phyloP scores from a whole-genome alignment of 2,888 invertebrate species.

The Troides oblongomaculatus region DNA sequence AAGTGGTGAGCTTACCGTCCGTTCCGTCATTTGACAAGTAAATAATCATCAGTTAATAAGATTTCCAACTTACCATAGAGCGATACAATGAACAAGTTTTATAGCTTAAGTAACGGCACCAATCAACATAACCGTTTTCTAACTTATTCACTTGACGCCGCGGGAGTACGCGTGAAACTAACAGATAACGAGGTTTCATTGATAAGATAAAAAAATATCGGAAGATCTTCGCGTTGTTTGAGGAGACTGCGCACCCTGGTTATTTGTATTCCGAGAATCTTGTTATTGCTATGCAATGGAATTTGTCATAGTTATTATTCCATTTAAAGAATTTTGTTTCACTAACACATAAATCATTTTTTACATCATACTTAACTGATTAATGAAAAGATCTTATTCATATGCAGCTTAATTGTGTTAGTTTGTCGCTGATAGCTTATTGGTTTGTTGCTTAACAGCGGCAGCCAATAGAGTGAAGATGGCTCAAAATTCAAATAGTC shows the following conservation, averaged over 20 bases:
- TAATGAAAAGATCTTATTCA: no score
- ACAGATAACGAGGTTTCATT: slow-evolving; percentile 24
- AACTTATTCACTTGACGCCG: slow-evolving; percentile 8
- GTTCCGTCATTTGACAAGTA: no score
- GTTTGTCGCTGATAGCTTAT: no score
- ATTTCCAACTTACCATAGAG: slow-evolving; percentile 5
- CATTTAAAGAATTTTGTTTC: neutral
- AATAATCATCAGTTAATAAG: neutral
- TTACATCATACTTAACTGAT: no score
- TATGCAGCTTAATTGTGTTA: no score
- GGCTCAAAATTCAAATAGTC: no score
- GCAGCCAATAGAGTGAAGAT: no score
- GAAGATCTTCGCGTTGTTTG: slow-evolving; percentile 21
- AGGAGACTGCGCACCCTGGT: slow-evolving; percentile 6
- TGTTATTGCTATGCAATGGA: neutral
- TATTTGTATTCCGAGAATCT: slow-evolving; percentile 2
- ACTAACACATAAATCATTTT: no score
- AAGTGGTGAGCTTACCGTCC: no score
- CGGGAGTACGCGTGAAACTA: slow-evolving; percentile 18
- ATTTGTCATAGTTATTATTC: neutral
- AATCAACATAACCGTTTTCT: neutral
- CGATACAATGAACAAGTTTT: slow-evolving; percentile 2
- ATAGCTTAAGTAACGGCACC: neutral
- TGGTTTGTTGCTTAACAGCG: no score
- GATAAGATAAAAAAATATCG: slow-evolving; percentile 30